phyloP scores from a whole-genome alignment of 2,797 vertebrate genomes.

The Xiphorhynchus erythropygius region DNA sequence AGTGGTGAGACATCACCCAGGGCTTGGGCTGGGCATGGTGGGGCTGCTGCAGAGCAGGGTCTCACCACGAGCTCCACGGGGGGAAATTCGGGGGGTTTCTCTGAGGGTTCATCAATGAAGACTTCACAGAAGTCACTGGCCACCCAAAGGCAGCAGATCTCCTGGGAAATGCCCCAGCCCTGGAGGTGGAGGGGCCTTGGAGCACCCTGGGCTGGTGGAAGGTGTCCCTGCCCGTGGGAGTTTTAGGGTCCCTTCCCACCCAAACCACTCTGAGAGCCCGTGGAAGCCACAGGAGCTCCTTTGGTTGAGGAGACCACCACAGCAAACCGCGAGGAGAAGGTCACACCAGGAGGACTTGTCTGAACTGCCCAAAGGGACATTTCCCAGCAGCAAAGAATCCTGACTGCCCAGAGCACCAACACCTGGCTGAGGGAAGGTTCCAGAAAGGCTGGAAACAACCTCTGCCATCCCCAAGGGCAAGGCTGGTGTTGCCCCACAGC shows the following conservation, averaged over 20 bases:
- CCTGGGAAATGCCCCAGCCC: background rate
- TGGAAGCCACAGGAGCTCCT: background rate
- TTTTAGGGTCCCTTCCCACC: background rate
- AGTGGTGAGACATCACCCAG: accelerated
- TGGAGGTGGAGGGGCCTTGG: background rate
- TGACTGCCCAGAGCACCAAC: background rate
- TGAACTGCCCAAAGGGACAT: background rate
- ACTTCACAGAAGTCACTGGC: background rate
- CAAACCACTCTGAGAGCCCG: background rate
- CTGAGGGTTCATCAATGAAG: too few relatives aligned
- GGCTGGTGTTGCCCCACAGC: background rate
- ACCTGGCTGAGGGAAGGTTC: background rate
- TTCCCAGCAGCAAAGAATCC: background rate
- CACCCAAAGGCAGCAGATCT: background rate
- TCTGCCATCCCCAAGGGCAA: background rate
- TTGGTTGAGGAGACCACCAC: background rate
- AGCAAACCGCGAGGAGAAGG: background rate
- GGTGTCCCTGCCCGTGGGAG: background rate
- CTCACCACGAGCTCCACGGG: accelerated
- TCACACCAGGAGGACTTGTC: too few relatives aligned
- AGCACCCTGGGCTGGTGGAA: background rate
- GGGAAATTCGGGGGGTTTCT: background rate
- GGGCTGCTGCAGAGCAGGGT: background rate
- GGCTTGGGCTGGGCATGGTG: accelerated
- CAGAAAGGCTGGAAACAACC: background rate